Evolutionary conservation across 2,113 vertebrate species (phyloP).

Genomic region (Glareola pratincola): DNA sequence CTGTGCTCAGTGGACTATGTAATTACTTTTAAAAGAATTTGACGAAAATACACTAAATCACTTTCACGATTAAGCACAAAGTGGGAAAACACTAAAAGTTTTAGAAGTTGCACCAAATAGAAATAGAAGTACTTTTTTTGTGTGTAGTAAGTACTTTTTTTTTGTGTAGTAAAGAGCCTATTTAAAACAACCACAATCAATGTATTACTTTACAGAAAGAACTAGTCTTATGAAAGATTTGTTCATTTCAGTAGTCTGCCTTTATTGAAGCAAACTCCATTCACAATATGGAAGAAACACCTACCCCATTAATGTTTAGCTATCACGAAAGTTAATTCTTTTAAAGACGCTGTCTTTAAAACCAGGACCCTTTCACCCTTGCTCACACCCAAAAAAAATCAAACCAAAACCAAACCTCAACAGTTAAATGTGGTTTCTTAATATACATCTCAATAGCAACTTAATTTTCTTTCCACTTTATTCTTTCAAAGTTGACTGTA

Average conservation of each 20-base stretch:
- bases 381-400: neutral
- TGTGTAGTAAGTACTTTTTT: neutral
- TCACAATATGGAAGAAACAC: neutral
- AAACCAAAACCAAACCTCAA: neutral
- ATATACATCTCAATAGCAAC: neutral
- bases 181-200: neutral
- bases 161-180: neutral
- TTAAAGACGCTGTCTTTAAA: neutral
- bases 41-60: neutral
- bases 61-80: neutral
- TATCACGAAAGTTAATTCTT: neutral
- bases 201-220: neutral
- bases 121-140: neutral
- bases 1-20: neutral
- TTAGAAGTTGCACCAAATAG: neutral
- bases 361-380: neutral
- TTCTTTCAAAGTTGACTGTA: neutral
- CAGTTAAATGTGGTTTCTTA: neutral
- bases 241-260: neutral
- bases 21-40: slow-evolving; percentile 28
- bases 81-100: neutral
- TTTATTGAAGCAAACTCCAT: neutral
- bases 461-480: neutral
- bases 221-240: neutral
- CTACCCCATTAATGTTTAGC: neutral